Percentiles rank a stretch among this genome's conserved stretches.
These are phyloP conservation scores for Nothocercus julius DNA, from an alignment of 2,113 vertebrate genomes.

Conservation along the genomic window DNA sequence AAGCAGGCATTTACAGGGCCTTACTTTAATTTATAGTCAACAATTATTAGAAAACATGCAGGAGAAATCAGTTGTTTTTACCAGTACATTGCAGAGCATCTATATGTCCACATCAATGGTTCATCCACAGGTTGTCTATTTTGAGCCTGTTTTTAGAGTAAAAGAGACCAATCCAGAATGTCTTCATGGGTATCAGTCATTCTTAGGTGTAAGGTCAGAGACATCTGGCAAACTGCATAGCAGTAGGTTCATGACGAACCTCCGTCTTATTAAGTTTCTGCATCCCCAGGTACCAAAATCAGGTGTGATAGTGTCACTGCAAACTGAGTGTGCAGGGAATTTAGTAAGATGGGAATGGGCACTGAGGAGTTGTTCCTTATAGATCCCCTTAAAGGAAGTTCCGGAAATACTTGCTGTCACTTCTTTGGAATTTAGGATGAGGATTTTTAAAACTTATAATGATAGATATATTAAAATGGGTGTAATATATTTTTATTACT, in stretches of 20 bases:
- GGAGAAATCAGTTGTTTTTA: not conserved
- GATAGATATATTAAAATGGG: not conserved
- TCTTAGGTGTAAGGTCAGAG: not conserved
- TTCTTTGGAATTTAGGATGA: not conserved
- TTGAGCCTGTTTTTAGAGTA: not conserved
- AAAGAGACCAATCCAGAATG: not conserved
- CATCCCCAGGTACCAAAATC: not conserved
- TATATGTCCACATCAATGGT: not conserved
- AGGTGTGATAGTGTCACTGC: fast-evolving
- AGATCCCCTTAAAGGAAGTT: not conserved
- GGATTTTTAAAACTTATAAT: not conserved
- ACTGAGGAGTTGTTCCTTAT: not conserved
- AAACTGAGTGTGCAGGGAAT: fast-evolving
- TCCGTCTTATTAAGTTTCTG: not conserved
- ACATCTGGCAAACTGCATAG: not conserved
- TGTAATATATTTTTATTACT: not conserved
- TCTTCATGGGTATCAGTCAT: not conserved
- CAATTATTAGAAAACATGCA: not conserved
- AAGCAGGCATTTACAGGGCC: not conserved
- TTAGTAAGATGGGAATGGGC: fast-evolving
- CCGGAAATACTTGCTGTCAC: not conserved
- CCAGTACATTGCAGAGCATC: not conserved
- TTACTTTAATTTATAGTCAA: not conserved
- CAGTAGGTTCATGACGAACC: not conserved
- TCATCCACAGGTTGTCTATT: not conserved